Conservation (phyloP, 2,888 invertebrate species). For the Seira sanloemensis region DNA sequence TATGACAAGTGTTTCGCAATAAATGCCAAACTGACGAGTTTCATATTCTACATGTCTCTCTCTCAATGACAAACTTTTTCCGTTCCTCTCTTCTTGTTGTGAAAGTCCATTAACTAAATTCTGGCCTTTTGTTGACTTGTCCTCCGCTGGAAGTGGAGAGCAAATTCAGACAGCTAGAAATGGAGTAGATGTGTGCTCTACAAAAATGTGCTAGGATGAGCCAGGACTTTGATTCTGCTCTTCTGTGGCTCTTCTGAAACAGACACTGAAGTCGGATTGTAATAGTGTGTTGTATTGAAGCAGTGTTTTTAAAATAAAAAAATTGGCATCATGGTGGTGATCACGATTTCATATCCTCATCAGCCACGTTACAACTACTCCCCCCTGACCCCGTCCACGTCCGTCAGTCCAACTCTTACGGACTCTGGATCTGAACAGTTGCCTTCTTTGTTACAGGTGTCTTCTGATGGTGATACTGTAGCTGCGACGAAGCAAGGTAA, state of each 20-base stretch:
- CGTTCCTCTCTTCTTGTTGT: too few species aligned
- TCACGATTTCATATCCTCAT: slow-evolving; percentile 74
- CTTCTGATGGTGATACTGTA: slow-evolving; percentile 73
- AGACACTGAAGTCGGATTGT: too few species aligned
- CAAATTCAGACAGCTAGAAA: background rate
- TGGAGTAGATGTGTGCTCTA: background rate
- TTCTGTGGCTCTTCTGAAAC: too few species aligned
- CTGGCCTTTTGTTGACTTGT: too few species aligned
- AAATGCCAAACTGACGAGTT: too few species aligned
- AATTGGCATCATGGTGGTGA: slow-evolving; percentile 72
- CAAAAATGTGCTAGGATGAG: background rate
- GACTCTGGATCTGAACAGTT: slow-evolving; percentile 72
- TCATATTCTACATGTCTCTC: too few species aligned
- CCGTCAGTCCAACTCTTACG: slow-evolving; percentile 72
- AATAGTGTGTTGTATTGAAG: too few species aligned
- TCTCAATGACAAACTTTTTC: too few species aligned
- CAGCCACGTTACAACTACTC: slow-evolving; percentile 71
- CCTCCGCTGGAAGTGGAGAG: background rate
- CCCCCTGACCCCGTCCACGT: slow-evolving; percentile 71
- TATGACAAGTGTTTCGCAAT: too few species aligned
- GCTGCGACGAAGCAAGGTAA: slow-evolving; percentile 74
- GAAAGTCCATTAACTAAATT: too few species aligned
- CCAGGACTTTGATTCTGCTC: background rate
- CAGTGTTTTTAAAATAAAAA: background rate
- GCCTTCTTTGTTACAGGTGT: slow-evolving; percentile 74